phyloP scores from a whole-genome alignment of 2,888 invertebrate species.

The Netelia virgata region DNA sequence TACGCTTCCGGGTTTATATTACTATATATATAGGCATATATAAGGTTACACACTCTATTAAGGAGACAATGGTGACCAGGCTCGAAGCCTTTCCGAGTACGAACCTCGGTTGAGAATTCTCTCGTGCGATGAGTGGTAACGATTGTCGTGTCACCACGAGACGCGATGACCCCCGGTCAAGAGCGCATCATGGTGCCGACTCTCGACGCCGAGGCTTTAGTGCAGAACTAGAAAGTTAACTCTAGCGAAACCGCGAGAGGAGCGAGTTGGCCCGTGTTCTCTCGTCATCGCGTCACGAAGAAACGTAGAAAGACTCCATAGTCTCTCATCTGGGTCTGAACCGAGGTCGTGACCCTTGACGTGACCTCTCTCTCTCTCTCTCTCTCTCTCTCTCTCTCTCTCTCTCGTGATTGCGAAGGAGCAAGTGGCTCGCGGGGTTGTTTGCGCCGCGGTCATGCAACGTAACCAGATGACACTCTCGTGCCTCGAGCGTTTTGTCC shows the following conservation, averaged over 20 bases:
- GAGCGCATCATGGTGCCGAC: conserved; percentile 70
- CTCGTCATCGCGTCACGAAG: conserved; percentile 64
- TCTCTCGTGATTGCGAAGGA: conserved; percentile 64
- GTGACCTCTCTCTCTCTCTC: conserved; percentile 66
- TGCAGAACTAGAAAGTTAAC: conserved; percentile 73
- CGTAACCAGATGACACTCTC: conserved; percentile 61
- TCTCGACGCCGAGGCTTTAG: conserved; percentile 34
- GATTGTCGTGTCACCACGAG: conserved; percentile 79
- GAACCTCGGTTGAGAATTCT: conserved; percentile 26
- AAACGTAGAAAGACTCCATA: conserved; percentile 30
- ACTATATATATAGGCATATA: neutral
- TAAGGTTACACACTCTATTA: conserved; percentile 25
- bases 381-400: conserved; percentile 68
- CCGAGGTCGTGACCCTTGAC: conserved; percentile 31
- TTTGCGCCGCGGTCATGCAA: conserved; percentile 58
- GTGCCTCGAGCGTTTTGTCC: conserved; percentile 36
- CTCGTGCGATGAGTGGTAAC: conserved; percentile 80
- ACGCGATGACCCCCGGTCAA: conserved; percentile 78
- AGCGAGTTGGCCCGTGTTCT: conserved; percentile 35
- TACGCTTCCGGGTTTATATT: conserved; percentile 49
- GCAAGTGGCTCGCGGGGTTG: conserved; percentile 54
- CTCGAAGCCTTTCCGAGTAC: conserved; percentile 44
- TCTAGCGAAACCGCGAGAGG: conserved; percentile 43
- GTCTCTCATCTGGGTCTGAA: neutral
- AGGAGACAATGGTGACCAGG: conserved; percentile 69